Evolutionary conservation across 2,797 vertebrate genomes (phyloP), one percentile per base, ranked within the genome.

Genomic region (Miichthys miiuy): DNA sequence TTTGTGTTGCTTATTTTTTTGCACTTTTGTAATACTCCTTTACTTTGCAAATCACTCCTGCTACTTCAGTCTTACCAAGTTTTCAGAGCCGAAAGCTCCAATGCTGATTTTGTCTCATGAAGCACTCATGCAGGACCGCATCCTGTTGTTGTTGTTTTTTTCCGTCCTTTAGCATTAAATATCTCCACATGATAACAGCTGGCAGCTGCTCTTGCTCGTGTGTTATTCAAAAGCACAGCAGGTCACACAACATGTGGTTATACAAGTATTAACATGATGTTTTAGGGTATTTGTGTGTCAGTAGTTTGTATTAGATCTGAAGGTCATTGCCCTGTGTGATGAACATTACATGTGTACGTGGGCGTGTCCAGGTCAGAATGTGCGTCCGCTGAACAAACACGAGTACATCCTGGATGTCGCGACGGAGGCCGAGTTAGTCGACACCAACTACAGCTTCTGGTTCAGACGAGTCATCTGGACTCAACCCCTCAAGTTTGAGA

Each of bases 401-500:
- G 96, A 99, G 79, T 99, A 99, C 25, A 94, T 99, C 82, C 93
- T 99, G 88, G 98, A 99, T 0, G 95, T 98, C 13, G 95, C 96
- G 0, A 93, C 96, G 0, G 97, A 97, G 92, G 96, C 96, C 0
- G 98, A 98, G 89, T 69, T 81, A 6, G 88, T 92, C 1, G 97
- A 98, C 7, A 72, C 87, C 8, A 90, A 84, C 92, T 98, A 97
- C 94, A 97, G 95, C 87, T 97, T 99, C 87, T 99, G 98, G 97
- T 97, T 97, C 95, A 94, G 98, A 81, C 96, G 98, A 0, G 95
- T 99, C 50, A 95, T 99, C 84, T 99, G 98, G 98, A 91, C 94
- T 54, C 97, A 98, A 71, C 94, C 96, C 0, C 96, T 99, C 66
- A 97, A 97, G 88, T 99, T 98, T 0, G 97, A 99, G 72, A 99